Percentiles rank a stretch among this genome's conserved stretches.
Evolutionary conservation across 2,888 invertebrate species (phyloP).

Genomic region (Zhengitettix transpicula): DNA sequence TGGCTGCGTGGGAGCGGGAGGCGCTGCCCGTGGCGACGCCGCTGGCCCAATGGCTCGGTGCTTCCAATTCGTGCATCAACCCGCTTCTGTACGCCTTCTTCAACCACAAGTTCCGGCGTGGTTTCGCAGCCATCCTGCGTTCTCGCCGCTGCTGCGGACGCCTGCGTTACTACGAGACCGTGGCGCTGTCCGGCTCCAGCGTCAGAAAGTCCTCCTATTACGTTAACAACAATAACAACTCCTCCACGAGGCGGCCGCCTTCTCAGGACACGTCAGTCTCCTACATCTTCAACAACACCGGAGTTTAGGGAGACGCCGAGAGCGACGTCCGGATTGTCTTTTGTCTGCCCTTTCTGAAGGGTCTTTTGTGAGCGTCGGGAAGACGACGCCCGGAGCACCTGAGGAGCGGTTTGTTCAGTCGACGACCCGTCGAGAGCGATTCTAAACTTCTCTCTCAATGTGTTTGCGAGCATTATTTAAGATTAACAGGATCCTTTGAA

Average conservation of each 20-base stretch:
- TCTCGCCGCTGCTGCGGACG: slow-evolving; percentile 74
- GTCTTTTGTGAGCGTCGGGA: no score
- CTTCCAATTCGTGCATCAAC: slow-evolving; percentile 90
- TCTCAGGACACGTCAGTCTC: slow-evolving; percentile 35
- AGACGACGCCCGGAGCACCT: no score
- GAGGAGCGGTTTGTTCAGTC: no score
- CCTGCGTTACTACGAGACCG: slow-evolving; percentile 71
- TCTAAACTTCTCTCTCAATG: no score
- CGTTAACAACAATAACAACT: slow-evolving; percentile 48
- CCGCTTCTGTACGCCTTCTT: slow-evolving; percentile 89
- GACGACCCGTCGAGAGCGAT: no score
- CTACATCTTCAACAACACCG: slow-evolving; percentile 42
- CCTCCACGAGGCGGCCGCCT: slow-evolving; percentile 27
- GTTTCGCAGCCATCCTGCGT: slow-evolving; percentile 75
- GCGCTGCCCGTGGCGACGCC: slow-evolving; percentile 66
- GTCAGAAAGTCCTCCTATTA: slow-evolving; percentile 75
- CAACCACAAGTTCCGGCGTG: slow-evolving; percentile 82
- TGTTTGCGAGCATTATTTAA: no score
- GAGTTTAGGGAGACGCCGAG: slow-evolving; percentile 6
- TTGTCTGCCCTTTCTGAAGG: no score
- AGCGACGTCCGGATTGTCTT: not conserved
- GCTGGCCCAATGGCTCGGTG: slow-evolving; percentile 81
- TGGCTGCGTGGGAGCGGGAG: slow-evolving; percentile 63
- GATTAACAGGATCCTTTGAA: no score
- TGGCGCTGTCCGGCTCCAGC: slow-evolving; percentile 60